Percentiles rank a stretch among this genome's conserved stretches.
Evolutionary conservation across 2,113 vertebrate genomes (phyloP).

Genomic region (Ictalurus punctatus): DNA sequence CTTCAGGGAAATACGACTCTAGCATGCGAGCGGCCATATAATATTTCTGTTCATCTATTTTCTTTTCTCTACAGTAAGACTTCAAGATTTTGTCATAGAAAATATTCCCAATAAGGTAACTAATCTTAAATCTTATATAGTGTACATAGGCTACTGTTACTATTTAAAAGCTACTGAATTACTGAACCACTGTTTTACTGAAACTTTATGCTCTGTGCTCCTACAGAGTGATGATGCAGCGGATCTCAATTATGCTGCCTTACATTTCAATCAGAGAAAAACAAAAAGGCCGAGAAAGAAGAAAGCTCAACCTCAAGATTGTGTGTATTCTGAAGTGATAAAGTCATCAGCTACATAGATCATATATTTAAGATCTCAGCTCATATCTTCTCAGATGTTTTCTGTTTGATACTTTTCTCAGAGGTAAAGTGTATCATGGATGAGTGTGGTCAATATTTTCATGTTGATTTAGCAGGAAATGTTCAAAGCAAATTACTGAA

Average conservation of each 20-base stretch:
- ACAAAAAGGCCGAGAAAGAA: neutral
- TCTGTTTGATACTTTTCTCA: neutral
- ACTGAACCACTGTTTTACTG: neutral
- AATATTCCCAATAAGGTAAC: neutral
- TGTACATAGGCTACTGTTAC: neutral
- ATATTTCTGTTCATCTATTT: neutral
- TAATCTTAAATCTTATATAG: neutral
- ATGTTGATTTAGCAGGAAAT: neutral
- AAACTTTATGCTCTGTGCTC: neutral
- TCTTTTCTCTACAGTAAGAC: neutral
- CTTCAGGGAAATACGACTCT: no score
- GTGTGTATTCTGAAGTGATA: neutral
- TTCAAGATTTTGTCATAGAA: neutral
- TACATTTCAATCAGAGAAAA: neutral
- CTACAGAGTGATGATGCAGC: neutral
- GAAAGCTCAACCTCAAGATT: neutral
- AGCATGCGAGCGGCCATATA: no score
- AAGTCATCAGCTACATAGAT: neutral
- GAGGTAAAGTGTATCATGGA: neutral
- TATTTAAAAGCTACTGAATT: neutral
- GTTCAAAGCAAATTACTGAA: neutral
- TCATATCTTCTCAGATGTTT: neutral
- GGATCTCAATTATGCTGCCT: neutral
- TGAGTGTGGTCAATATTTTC: neutral
- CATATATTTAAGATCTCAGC: neutral